Base-by-base conservation (phyloP, 2,113 vertebrate genomes). In the Callipepla squamata region DNA sequence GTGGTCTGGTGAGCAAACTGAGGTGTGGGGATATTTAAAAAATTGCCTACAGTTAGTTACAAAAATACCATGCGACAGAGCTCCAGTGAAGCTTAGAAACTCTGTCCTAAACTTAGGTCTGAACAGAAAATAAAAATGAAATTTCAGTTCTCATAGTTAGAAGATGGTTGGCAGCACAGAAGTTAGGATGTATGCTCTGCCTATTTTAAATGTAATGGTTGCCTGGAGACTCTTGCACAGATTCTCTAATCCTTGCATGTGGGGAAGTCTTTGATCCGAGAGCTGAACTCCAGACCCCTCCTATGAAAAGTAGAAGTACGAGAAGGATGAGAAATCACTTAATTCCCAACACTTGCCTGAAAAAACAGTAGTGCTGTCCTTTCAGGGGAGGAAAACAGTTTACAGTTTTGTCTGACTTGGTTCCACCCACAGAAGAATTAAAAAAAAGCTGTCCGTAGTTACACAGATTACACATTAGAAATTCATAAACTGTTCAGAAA, bases 371-470 rank as follows among this genome's bases (percentile, higher is more conserved):
- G n/a, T n/a, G 42, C 55, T 87, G 55, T 57, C 68, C 61, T 90
- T 94, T 85, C 85, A 72, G 61, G 26, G 11, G 68, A 88, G 57
- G 76, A n/a, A 88, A 81, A 28, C 51, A 72, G 72, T 70, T 92
- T 91, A 65, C 23, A 68, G 51, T 91, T 95, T 87, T 89, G 91
- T 38, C 68, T 94, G 79, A 63, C 57, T 80, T 83, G 13, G 17
- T 95, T 94, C 76, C 73, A 77, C 85, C 69, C 57, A 93, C 85
- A 45, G 82, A 83, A 75, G 26, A 80, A 34, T 85, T 50, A 92
- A 91, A 91, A 87, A 81, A 78, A 28, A 5, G 9, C 51, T 51
- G 26, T 87, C 38, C 13, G 8, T 13, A 47, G 63, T 67, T 92
- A 92, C 21, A 74, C 51, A 85, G 66, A 69, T 94, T 53, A 79